Conservation (phyloP, 1,140 invertebrate genomes). For the Zaprionus gabonicus region DNA sequence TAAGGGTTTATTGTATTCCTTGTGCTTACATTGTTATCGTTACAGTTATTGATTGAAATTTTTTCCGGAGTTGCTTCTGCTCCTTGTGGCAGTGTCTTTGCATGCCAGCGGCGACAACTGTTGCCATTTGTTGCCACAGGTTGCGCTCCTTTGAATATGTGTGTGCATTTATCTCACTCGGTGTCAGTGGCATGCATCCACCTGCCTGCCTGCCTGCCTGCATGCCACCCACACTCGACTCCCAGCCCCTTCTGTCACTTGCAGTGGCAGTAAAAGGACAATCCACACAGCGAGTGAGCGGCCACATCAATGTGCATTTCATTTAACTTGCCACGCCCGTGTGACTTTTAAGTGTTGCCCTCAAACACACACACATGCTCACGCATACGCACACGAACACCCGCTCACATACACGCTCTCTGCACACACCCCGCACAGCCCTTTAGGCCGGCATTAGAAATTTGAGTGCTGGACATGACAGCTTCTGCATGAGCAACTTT, state of each 20-base stretch:
- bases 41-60: slow-evolving; percentile 78
- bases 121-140: slow-evolving; percentile 46
- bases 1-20: slow-evolving; percentile 21
- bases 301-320: slow-evolving; percentile 81
- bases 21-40: slow-evolving; percentile 74
- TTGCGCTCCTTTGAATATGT: slow-evolving; percentile 23
- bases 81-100: slow-evolving; percentile 31
- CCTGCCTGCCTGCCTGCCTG: slow-evolving; percentile 25
- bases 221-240: background rate
- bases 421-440: slow-evolving; percentile 18
- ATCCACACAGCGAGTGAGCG: slow-evolving; percentile 39
- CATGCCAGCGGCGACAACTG: slow-evolving; percentile 49
- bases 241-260: slow-evolving; percentile 54
- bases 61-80: slow-evolving; percentile 33
- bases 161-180: slow-evolving; percentile 51
- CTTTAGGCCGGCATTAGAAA: slow-evolving; percentile 52
- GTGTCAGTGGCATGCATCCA: slow-evolving; percentile 18
- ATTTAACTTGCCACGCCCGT: slow-evolving; percentile 81
- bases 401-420: background rate
- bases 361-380: slow-evolving; percentile 20
- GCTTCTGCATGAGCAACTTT: slow-evolving; percentile 81
- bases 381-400: slow-evolving; percentile 16
- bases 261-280: slow-evolving; percentile 48
- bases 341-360: slow-evolving; percentile 79
- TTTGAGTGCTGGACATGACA: slow-evolving; percentile 82